phyloP scores from a whole-genome alignment of 1,140 invertebrate species.

The Bombus balteatus region DNA sequence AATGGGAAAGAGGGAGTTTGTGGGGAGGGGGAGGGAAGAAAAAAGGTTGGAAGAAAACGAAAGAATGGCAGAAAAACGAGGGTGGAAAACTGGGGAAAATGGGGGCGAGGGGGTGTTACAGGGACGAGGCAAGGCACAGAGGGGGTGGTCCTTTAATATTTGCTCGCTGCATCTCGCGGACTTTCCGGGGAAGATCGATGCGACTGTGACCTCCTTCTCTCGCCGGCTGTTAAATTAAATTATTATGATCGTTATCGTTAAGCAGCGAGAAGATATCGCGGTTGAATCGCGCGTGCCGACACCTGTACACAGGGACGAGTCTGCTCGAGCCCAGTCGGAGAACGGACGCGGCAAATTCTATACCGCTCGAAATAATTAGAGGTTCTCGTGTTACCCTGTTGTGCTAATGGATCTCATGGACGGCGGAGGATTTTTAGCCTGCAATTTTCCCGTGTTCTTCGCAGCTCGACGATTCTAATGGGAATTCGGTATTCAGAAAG shows the following conservation, averaged over 20 bases:
- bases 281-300: slow-evolving; percentile 13
- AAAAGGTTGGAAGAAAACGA: neutral
- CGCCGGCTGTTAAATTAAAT: slow-evolving; percentile 62
- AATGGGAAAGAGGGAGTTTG: no score
- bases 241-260: slow-evolving; percentile 68
- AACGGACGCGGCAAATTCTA: neutral
- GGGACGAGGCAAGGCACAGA: neutral
- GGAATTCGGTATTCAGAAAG: no score
- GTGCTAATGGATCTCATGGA: neutral
- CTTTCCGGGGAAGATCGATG: slow-evolving; percentile 46
- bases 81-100: neutral
- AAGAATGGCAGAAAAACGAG: neutral
- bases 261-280: slow-evolving; percentile 29
- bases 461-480: neutral
- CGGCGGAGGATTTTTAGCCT: neutral
- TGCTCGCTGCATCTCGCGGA: slow-evolving; percentile 54
- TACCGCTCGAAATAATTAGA: slow-evolving; percentile 16
- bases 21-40: neutral
- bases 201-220: slow-evolving; percentile 62
- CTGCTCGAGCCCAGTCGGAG: neutral
- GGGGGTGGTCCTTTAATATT: slow-evolving; percentile 61
- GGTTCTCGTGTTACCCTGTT: slow-evolving; percentile 25
- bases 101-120: neutral
- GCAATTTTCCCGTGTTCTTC: neutral
- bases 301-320: slow-evolving; percentile 2